Conservation (phyloP, 2,113 vertebrate species). For the Menura novaehollandiae region DNA sequence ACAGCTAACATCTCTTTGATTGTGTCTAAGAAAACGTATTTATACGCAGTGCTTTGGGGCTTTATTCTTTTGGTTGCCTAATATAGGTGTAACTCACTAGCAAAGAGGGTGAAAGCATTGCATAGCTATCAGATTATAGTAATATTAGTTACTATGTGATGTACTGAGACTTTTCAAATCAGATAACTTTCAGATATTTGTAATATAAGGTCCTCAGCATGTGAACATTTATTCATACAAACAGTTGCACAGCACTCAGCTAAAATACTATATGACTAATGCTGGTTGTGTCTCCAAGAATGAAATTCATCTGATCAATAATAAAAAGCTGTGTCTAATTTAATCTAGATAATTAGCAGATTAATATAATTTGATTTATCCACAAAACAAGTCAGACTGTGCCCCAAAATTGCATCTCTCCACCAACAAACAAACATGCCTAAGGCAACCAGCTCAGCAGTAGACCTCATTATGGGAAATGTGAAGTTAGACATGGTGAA, state of each 20-base stretch:
- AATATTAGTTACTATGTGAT: not conserved
- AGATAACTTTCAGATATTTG: not conserved
- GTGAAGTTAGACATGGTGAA: not conserved
- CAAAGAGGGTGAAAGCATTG: not conserved
- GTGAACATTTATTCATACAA: not conserved
- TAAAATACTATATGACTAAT: not conserved
- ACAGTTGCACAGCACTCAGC: not conserved
- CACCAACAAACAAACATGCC: not conserved
- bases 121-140: not conserved
- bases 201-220: not conserved
- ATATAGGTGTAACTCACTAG: not conserved
- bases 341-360: slow-evolving; percentile 30
- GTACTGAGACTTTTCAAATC: not conserved
- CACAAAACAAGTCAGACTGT: not conserved
- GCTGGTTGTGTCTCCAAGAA: not conserved
- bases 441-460: not conserved
- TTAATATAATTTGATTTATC: slow-evolving; percentile 29
- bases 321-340: not conserved
- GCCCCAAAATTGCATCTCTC: not conserved
- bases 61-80: not conserved
- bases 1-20: not conserved
- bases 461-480: not conserved
- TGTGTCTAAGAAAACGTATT: not conserved
- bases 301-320: not conserved
- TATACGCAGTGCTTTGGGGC: not conserved